These are phyloP conservation scores for Lordiphosa fenestrarum DNA, from an alignment of 2,888 invertebrate genomes.

Conservation along the genomic window DNA sequence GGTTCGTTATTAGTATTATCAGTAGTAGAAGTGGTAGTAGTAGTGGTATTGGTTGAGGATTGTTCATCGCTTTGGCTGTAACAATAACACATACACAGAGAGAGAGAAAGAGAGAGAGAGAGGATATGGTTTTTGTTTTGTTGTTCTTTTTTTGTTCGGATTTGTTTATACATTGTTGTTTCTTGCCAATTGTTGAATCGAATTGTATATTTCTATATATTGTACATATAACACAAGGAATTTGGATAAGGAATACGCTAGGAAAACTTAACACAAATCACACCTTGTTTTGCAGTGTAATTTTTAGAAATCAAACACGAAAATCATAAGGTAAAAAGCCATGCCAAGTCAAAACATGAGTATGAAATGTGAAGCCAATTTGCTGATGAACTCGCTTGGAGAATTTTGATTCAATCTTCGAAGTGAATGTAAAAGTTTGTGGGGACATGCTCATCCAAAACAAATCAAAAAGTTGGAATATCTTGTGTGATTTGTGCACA, in stretches of 20 bases:
- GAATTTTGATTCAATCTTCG: conserved; percentile 14
- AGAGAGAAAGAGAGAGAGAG: conserved; percentile 49
- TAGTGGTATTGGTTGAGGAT: conserved; percentile 67
- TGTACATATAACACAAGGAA: conserved; percentile 35
- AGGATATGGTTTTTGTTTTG: conserved; percentile 20
- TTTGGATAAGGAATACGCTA: conserved; percentile 19
- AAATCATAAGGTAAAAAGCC: conserved; percentile 64
- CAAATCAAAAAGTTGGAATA: conserved; percentile 13
- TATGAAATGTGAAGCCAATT: conserved; percentile 26
- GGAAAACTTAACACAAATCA: conserved; percentile 19
- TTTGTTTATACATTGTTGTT: conserved; percentile 7
- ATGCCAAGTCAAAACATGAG: conserved; percentile 51
- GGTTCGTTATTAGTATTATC: conserved; percentile 67
- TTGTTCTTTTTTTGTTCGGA: conserved; percentile 12
- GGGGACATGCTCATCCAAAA: conserved; percentile 32
- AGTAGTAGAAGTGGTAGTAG: conserved; percentile 70
- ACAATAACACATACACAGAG: conserved; percentile 78
- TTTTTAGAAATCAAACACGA: conserved; percentile 28
- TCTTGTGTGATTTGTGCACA: conserved; percentile 15
- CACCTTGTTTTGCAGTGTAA: conserved; percentile 2
- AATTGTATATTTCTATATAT: background rate
- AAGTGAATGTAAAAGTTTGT: conserved; percentile 13
- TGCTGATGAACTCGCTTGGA: conserved; percentile 33
- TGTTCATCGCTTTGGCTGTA: conserved; percentile 79
- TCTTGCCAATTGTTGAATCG: conserved; percentile 23